Conservation (phyloP, 2,888 invertebrate species). For the Nephrocerus scutellatus region DNA sequence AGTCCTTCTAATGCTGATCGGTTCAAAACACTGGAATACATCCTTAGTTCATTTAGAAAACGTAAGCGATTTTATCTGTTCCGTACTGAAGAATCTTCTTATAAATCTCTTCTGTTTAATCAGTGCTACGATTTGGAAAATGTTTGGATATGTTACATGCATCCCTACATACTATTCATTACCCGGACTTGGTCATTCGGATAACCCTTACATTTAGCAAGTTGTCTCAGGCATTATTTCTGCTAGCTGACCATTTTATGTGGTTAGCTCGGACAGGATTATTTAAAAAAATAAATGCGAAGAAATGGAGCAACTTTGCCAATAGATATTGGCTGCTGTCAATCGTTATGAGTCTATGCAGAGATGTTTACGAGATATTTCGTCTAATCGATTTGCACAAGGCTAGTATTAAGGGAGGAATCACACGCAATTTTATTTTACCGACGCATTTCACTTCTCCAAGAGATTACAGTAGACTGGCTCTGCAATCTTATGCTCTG, state of each 20-base stretch:
- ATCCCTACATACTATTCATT: constrained; percentile 62
- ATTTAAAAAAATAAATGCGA: constrained; percentile 58
- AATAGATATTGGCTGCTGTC: constrained; percentile 82
- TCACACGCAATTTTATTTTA: constrained; percentile 28
- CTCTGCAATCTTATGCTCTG: constrained; percentile 33
- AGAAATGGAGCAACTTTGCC: constrained; percentile 66
- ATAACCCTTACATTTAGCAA: constrained; percentile 70
- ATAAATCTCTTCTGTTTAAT: constrained; percentile 1
- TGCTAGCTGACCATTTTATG: constrained; percentile 78
- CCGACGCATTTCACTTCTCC: constrained; percentile 33
- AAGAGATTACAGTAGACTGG: constrained; percentile 30
- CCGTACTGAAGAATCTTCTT: neutral
- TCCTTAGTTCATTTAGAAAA: constrained; percentile 79
- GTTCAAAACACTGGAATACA: constrained; percentile 73
- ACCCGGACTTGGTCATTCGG: constrained; percentile 64
- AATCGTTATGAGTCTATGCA: constrained; percentile 67
- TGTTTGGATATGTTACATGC: constrained; percentile 74
- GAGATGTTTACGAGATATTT: constrained; percentile 79
- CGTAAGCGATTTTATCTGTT: constrained; percentile 51
- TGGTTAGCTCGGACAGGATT: constrained; percentile 75
- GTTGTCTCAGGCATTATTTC: constrained; percentile 68
- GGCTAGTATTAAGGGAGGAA: constrained; percentile 43
- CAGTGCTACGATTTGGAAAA: constrained; percentile 80
- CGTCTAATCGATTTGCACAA: constrained; percentile 55
- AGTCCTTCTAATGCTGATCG: constrained; percentile 63